Evolutionary conservation across 2,113 vertebrate genomes (phyloP), one percentile per base, ranked within the genome.

Genomic region (Xenopus tropicalis): DNA sequence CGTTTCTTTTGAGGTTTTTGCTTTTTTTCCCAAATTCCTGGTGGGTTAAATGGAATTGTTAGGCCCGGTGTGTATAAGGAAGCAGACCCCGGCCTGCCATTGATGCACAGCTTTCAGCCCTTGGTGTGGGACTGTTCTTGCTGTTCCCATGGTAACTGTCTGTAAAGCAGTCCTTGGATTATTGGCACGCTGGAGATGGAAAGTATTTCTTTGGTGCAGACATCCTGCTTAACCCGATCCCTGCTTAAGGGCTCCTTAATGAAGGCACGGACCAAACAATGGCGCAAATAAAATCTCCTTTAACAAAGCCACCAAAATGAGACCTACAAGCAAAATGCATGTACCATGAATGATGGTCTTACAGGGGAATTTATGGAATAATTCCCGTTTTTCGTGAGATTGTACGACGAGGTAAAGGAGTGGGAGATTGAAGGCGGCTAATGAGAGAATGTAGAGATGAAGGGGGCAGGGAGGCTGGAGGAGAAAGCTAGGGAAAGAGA

Each of bases 131-230:
- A 46, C 63, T 23, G 21, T 66, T 57, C 72, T 37, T 51, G 57
- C 44, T 61, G 72, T 68, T 74, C 10, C 72, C 23, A 74, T 74
- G 65, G 72, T 37, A 61, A 74, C 72, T 21, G 72, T 20, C 64
- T 61, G 22, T 20, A 42, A 48, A 74, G 56, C 65, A 21, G 29
- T 74, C 56, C 65, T 58, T 54, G 54, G 44, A 68, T 68, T 64
- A 59, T 66, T 64, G 16, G 63, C 21, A 66, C 22, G 16, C 63
- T 14, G 56, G 23, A 66, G 22, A 54, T 72, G 64, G 51, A 66
- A 65, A 52, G 59, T 62, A 21, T 23, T 65, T 42, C 61, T 48
- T 54, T 65, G 10, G 44, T 72, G 20, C 52, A 20, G 8, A 17
- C 46, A 46, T 20, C 23, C 51, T 57, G 43, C 14, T 46, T 24